Evolutionary conservation across 2,888 invertebrate species (phyloP).

Genomic region (Hyles lineata): DNA sequence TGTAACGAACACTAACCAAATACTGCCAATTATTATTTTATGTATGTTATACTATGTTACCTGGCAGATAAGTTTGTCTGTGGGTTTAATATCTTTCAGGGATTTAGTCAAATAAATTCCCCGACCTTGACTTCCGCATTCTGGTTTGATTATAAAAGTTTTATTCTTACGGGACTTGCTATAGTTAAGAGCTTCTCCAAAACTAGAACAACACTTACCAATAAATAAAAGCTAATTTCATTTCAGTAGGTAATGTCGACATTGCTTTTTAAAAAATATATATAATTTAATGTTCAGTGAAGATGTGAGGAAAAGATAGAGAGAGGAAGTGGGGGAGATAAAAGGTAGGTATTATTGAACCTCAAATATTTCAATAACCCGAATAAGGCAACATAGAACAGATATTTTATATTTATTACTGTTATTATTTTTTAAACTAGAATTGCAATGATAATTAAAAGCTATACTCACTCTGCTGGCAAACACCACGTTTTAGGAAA

Average conservation of each 20-base stretch:
- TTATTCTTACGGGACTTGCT: constrained; percentile 88
- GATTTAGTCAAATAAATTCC: constrained; percentile 95
- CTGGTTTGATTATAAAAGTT: constrained; percentile 96
- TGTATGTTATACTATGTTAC: constrained; percentile 63
- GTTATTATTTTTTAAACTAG: background rate
- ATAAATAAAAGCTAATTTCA: background rate
- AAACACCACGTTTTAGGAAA: constrained; percentile 98
- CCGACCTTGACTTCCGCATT: constrained; percentile 95
- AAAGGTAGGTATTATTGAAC: too few species aligned
- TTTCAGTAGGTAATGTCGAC: too few species aligned
- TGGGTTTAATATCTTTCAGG: constrained; percentile 90
- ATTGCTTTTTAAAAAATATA: too few species aligned
- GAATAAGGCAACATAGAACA: too few species aligned
- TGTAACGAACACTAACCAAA: too few species aligned
- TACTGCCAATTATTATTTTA: too few species aligned
- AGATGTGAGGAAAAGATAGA: too few species aligned
- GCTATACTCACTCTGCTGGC: constrained; percentile 91
- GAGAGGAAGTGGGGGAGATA: too few species aligned
- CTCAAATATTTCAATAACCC: too few species aligned
- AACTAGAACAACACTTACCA: constrained; percentile 68
- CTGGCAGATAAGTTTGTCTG: constrained; percentile 95
- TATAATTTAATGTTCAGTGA: too few species aligned
- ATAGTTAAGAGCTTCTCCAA: constrained; percentile 90
- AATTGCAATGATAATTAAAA: background rate
- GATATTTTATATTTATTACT: too few species aligned